These are phyloP conservation scores for Syrphus vitripennis DNA, from an alignment of 2,888 invertebrate genomes.

Conservation along the genomic window DNA sequence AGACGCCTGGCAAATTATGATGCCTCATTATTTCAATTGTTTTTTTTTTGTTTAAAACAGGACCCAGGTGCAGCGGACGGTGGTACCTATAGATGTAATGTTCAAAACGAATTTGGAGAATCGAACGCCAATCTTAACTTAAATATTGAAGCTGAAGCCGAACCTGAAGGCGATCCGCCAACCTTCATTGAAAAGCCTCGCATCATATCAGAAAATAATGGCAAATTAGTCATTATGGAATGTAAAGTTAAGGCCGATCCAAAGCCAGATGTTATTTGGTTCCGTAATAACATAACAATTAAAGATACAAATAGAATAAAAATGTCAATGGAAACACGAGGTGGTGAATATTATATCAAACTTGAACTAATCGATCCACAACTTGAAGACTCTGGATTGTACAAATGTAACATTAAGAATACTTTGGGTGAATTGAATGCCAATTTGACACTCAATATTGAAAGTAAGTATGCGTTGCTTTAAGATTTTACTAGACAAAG, in stretches of 20 bases:
- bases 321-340: slow-evolving; percentile 88
- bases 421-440: slow-evolving; percentile 97
- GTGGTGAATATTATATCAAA: slow-evolving; percentile 92
- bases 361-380: slow-evolving; percentile 94
- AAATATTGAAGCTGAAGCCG: slow-evolving; percentile 98
- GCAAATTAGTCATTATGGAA: slow-evolving; percentile 93
- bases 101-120: slow-evolving; percentile 97
- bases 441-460: slow-evolving; percentile 97
- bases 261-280: slow-evolving; percentile 92
- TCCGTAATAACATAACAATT: slow-evolving; percentile 89
- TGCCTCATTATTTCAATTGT: neutral
- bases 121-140: slow-evolving; percentile 97
- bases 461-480: slow-evolving; percentile 87
- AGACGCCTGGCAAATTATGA: no score
- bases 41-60: slow-evolving; percentile 79
- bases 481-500: neutral
- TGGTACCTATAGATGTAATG: slow-evolving; percentile 95
- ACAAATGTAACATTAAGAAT: slow-evolving; percentile 99
- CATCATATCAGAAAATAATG: slow-evolving; percentile 91
- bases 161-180: slow-evolving; percentile 95
- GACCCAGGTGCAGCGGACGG: slow-evolving; percentile 91
- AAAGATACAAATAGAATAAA: slow-evolving; percentile 91
- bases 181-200: slow-evolving; percentile 95
- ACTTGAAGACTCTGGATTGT: slow-evolving; percentile 97
- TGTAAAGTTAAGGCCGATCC: slow-evolving; percentile 92